phyloP scores from a whole-genome alignment of 2,888 invertebrate genomes.

The Rhodophaea formosa region DNA sequence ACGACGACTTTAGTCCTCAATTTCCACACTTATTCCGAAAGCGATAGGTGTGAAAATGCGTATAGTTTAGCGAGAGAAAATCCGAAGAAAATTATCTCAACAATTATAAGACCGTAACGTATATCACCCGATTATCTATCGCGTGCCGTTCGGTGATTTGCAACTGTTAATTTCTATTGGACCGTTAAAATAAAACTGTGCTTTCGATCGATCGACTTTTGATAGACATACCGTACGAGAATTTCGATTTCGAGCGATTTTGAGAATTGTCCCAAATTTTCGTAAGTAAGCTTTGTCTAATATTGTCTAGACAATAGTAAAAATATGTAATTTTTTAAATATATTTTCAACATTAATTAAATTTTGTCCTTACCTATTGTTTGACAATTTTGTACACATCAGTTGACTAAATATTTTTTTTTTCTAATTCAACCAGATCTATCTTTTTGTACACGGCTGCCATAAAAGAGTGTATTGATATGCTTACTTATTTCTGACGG shows the following conservation, averaged over 20 bases:
- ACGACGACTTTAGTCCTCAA: background rate
- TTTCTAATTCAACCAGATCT: too few relatives aligned
- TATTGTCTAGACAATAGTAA: too few relatives aligned
- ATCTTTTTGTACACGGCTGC: too few relatives aligned
- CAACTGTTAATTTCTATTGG: slow-evolving; percentile 41
- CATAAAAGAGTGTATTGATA: too few relatives aligned
- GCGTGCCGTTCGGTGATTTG: slow-evolving; percentile 44
- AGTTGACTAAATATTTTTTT: too few relatives aligned
- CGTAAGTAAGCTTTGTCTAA: too few relatives aligned
- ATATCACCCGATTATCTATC: slow-evolving; percentile 26
- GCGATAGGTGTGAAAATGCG: slow-evolving; percentile 1
- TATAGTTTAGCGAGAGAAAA: slow-evolving; percentile 16
- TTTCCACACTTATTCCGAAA: background rate
- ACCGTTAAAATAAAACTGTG: slow-evolving; percentile 35
- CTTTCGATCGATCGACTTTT: slow-evolving; percentile 30
- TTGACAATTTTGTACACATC: too few relatives aligned
- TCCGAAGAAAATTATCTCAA: slow-evolving; percentile 33
- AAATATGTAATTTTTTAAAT: too few relatives aligned
- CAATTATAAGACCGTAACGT: slow-evolving; percentile 30
- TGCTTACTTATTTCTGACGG: too few relatives aligned
- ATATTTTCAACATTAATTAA: too few relatives aligned
- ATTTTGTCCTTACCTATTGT: too few relatives aligned
- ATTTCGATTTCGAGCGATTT: background rate
- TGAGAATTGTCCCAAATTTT: background rate
- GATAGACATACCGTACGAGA: slow-evolving; percentile 11